Evolutionary conservation across 1,140 invertebrate species (phyloP).

Genomic region (Drosophila setifemur): DNA sequence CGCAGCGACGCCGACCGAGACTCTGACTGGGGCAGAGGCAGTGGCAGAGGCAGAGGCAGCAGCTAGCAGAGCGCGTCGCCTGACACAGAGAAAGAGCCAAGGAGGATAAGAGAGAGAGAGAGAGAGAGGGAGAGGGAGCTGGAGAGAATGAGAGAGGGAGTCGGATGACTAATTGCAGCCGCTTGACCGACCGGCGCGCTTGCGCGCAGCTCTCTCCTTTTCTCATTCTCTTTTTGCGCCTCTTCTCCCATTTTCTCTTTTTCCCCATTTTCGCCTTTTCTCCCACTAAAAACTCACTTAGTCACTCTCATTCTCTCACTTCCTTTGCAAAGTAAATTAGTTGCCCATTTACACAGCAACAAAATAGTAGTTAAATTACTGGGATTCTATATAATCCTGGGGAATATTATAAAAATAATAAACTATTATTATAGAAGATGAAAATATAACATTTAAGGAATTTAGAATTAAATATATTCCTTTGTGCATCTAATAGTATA

Average conservation of each 20-base stretch:
- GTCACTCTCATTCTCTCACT: conserved; percentile 5
- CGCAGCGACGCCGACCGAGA: conserved; percentile 13
- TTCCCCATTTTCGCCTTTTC: too few species aligned
- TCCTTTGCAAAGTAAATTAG: background rate
- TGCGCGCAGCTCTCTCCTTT: conserved; percentile 27
- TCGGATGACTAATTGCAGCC: conserved; percentile 30
- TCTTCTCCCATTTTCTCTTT: background rate
- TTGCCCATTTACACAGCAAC: background rate
- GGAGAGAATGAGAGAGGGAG: background rate
- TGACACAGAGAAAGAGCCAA: conserved; percentile 6
- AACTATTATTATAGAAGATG: too few species aligned
- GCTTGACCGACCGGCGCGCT: conserved; percentile 44
- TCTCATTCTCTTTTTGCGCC: background rate
- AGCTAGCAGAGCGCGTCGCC: conserved; percentile 8
- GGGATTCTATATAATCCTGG: too few species aligned
- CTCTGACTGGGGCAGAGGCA: too few species aligned
- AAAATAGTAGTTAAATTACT: background rate
- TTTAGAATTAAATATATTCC: too few species aligned
- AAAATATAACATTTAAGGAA: too few species aligned
- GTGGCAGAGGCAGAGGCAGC: too few species aligned
- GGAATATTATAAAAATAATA: background rate
- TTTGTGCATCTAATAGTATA: too few species aligned
- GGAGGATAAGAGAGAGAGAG: conserved; percentile 46
- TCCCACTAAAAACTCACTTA: background rate
- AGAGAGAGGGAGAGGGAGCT: background rate